Evolutionary conservation across 2,888 invertebrate species (phyloP).

Genomic region (Andrena trimmerana): DNA sequence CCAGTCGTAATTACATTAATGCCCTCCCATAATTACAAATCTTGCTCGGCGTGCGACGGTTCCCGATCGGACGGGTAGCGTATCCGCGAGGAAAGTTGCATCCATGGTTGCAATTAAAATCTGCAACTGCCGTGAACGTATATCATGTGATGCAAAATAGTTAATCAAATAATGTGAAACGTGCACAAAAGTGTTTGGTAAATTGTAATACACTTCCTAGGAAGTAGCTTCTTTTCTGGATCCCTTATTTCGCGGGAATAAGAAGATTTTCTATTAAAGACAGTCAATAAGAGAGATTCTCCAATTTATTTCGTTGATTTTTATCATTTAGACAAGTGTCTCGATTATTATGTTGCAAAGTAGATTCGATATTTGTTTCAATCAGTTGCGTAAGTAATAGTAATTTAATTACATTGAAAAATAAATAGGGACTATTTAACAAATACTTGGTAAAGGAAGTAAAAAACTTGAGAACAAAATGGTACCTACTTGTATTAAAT

Average conservation of each 20-base stretch:
- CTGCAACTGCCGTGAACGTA: conserved; percentile 4
- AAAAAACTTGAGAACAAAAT: too few species aligned
- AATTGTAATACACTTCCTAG: background rate
- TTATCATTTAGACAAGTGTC: too few species aligned
- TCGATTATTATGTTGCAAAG: too few species aligned
- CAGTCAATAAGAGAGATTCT: too few species aligned
- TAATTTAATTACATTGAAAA: too few species aligned
- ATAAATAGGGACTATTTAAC: too few species aligned
- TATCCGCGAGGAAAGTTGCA: conserved; percentile 51
- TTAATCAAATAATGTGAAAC: background rate
- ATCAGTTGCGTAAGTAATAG: too few species aligned
- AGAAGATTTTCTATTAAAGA: background rate
- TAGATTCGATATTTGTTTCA: too few species aligned
- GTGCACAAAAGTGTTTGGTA: background rate
- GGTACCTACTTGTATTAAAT: too few species aligned
- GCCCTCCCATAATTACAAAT: conserved; percentile 57
- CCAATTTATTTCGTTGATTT: too few species aligned
- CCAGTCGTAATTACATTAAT: conserved; percentile 61
- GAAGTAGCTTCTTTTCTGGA: background rate
- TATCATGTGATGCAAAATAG: conserved; percentile 11
- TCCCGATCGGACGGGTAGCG: conserved; percentile 21
- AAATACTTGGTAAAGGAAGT: too few species aligned
- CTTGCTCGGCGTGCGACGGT: conserved; percentile 27
- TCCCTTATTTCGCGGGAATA: background rate
- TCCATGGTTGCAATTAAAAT: conserved; percentile 37